These are phyloP conservation scores for Eucera pruinosa DNA, from an alignment of 2,888 invertebrate species.

Conservation along the genomic window DNA sequence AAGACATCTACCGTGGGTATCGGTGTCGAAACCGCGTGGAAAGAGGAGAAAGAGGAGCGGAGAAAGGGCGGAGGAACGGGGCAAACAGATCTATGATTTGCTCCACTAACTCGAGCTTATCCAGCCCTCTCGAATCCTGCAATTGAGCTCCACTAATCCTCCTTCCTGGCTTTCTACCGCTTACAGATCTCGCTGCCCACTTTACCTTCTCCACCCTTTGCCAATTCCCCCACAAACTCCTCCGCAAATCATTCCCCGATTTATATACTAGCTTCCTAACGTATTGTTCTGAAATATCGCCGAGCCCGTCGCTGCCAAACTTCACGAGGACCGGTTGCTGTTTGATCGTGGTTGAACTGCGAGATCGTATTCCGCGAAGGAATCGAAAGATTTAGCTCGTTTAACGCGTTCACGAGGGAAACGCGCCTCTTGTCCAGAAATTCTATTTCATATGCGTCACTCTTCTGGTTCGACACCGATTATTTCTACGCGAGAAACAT, in stretches of 20 bases:
- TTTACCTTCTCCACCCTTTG: constrained; percentile 16
- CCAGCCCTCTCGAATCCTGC: constrained; percentile 63
- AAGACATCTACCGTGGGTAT: constrained; percentile 82
- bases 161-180: constrained; percentile 38
- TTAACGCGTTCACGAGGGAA: no score
- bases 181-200: constrained; percentile 44
- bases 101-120: constrained; percentile 67
- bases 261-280: constrained; percentile 46
- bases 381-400: no score
- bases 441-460: no score
- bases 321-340: constrained; percentile 20
- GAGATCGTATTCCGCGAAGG: no score
- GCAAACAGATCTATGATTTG: constrained; percentile 69
- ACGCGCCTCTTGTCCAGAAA: no score
- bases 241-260: constrained; percentile 51
- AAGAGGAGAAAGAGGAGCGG: neutral
- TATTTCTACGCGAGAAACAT: no score
- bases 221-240: neutral
- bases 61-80: constrained; percentile 27
- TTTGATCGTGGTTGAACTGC: neutral
- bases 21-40: constrained; percentile 22
- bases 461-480: no score
- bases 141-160: constrained; percentile 69
- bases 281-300: constrained; percentile 56
- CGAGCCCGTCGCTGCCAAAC: constrained; percentile 38